phyloP scores from a whole-genome alignment of 1,140 invertebrate species.

The Pogonomyrmex barbatus region DNA sequence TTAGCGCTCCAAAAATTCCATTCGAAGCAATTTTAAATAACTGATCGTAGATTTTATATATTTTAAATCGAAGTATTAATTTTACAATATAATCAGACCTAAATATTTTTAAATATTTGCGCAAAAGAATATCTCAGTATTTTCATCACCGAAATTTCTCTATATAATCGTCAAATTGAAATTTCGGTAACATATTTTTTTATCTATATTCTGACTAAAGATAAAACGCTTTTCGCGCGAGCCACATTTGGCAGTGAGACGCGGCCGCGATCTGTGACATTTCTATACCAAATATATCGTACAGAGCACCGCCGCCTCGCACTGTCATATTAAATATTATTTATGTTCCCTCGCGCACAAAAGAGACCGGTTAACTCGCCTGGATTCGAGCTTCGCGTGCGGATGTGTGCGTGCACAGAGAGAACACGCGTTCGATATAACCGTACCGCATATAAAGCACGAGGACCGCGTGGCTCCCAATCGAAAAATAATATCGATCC shows the following conservation, averaged over 20 bases:
- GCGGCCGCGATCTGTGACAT: conserved; percentile 82
- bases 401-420: conserved; percentile 44
- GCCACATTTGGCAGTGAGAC: conserved; percentile 78
- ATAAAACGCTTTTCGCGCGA: conserved; percentile 28
- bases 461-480: conserved; percentile 77
- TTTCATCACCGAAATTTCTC: neutral
- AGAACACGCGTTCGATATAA: conserved; percentile 38
- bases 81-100: neutral
- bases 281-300: conserved; percentile 85
- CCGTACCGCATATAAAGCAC: conserved; percentile 57
- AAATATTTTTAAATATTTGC: neutral
- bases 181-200: neutral
- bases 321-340: conserved; percentile 86
- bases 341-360: conserved; percentile 81
- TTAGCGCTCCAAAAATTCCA: neutral
- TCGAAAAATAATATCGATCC: conserved; percentile 87
- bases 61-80: neutral
- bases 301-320: conserved; percentile 79
- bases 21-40: conserved; percentile 9
- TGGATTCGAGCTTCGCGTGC: conserved; percentile 20
- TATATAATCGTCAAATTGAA: neutral
- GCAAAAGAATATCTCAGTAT: neutral
- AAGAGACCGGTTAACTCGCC: conserved; percentile 61
- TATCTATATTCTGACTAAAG: neutral
- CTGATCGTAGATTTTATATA: neutral